Conservation (phyloP, 2,113 vertebrate species). For the Antechinus flavipes region DNA sequence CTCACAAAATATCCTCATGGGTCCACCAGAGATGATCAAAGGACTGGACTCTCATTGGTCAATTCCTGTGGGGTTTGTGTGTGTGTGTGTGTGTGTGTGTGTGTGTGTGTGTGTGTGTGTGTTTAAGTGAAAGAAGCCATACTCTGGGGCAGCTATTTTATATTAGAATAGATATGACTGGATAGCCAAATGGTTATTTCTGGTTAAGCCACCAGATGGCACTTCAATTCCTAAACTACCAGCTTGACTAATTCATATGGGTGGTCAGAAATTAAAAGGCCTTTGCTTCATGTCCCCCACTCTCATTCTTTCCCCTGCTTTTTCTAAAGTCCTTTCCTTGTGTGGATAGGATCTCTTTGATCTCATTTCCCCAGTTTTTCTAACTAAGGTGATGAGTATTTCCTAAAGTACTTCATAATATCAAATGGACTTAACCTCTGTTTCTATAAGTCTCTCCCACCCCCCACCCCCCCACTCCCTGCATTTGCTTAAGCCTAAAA, state of each 20-base stretch:
- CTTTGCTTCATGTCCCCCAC: background rate
- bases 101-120: no score
- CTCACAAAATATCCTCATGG: background rate
- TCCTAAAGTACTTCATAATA: background rate
- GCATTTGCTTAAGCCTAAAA: background rate
- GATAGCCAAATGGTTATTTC: background rate
- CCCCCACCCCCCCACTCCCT: no score
- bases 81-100: no score
- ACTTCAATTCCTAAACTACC: background rate
- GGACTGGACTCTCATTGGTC: background rate
- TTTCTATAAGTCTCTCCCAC: background rate
- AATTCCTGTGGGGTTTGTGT: background rate
- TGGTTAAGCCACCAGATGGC: background rate
- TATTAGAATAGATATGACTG: background rate
- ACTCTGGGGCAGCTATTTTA: no score
- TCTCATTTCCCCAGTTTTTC: background rate
- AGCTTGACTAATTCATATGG: background rate
- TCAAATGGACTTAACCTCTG: background rate
- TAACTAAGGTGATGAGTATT: background rate
- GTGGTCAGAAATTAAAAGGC: background rate
- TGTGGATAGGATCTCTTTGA: background rate
- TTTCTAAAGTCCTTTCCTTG: background rate
- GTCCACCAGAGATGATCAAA: background rate
- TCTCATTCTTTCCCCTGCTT: background rate
- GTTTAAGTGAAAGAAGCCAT: background rate